Evolutionary conservation across 2,888 invertebrate genomes (phyloP), one percentile per base, ranked within the genome.

Genomic region (Coremacera marginata): DNA sequence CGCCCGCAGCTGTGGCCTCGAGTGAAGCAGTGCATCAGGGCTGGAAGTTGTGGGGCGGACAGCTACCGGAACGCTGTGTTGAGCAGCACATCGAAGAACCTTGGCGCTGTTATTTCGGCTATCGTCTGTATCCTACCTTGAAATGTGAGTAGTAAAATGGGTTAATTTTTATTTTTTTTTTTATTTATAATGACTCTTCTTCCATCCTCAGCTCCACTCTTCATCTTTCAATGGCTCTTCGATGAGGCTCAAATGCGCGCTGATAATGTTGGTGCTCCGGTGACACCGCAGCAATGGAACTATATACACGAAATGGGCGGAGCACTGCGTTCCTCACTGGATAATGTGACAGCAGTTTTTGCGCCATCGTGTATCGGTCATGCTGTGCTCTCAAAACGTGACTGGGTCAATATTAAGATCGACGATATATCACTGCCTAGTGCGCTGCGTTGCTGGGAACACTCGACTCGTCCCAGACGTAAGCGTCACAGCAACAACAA

Each of bases 311-410:
- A 94, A 86, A 95, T 97, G 91, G 97, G 97, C 0, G 94, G 95
- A 78, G 95, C 96, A 37, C 90, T 97, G 78, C 92, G 96, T 44
- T 92, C 93, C 76, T 95, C 97, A 34, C 92, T 98, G 82, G 92
- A 94, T 81, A 94, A 95, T 86, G 96, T 97, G 14, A 94, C 95
- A 82, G 95, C 96, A 0, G 95, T 96, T 2, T 98, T 98, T 87
- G 97, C 97, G 0, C 97, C 98, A 3, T 95, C 97, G 5, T 98
- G 98, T 88, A 94, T 98, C 73, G 96, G 97, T 0, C 98, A 98
- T 89, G 95, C 96, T 0, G 94, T 97, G 8, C 90, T 98, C 0
- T 95, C 96, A 3, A 94, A 96, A 83, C 92, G 94, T 5, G 96
- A 97, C 86, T 98, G 98, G 98, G 92, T 94, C 80, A 91, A 93